phyloP scores from a whole-genome alignment of 2,888 invertebrate species.

The Rhamphomyia laevipes region DNA sequence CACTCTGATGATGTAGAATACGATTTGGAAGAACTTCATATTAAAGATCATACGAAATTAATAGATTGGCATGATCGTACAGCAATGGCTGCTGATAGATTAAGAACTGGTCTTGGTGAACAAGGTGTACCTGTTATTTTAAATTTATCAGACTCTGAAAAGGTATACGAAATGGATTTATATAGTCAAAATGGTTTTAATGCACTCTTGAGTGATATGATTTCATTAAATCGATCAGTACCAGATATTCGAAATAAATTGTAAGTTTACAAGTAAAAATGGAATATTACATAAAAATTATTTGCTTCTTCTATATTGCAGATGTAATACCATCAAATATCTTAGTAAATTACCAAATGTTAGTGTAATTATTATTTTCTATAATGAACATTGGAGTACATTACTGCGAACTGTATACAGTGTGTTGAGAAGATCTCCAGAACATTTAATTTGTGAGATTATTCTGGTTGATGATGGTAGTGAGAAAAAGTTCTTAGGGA shows the following conservation, averaged over 20 bases:
- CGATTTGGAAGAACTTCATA: no score
- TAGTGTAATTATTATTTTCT: conserved; percentile 85
- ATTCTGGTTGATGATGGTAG: conserved; percentile 88
- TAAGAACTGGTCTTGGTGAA: conserved; percentile 59
- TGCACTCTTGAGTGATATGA: no score
- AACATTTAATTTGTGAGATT: conserved; percentile 71
- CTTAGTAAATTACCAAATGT: conserved; percentile 49
- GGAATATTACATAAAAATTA: no score
- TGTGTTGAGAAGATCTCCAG: conserved; percentile 73
- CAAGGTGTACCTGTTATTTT: conserved; percentile 58
- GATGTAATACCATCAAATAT: conserved; percentile 29
- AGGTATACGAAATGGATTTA: conserved; percentile 44
- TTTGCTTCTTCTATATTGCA: conserved; percentile 12
- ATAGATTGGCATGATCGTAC: no score
- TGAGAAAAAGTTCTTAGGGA: no score
- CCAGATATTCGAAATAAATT: no score
- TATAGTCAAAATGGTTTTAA: conserved; percentile 85
- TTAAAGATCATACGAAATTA: no score
- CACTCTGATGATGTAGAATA: no score
- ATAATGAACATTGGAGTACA: conserved; percentile 88
- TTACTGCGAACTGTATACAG: conserved; percentile 68
- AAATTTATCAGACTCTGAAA: no score
- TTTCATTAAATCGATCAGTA: no score
- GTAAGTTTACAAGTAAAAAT: no score
- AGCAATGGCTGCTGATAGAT: conserved; percentile 49